These are phyloP conservation scores for Deilephila elpenor DNA, from an alignment of 2,888 invertebrate species.

Conservation along the genomic window DNA sequence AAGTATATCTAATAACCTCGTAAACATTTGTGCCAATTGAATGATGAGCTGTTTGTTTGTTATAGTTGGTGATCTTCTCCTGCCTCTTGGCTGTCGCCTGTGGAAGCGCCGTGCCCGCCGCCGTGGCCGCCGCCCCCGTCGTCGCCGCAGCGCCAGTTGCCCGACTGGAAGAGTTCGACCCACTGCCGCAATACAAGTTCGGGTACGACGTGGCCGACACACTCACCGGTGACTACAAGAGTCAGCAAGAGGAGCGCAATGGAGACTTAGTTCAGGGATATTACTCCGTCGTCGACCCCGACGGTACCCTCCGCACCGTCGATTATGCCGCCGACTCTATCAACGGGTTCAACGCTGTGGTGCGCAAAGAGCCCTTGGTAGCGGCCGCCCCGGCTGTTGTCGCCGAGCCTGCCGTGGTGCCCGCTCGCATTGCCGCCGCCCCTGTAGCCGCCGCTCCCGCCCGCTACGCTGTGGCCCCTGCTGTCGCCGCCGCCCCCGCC, in stretches of 20 bases:
- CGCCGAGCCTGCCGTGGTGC: slow-evolving; percentile 62
- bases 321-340: slow-evolving; percentile 74
- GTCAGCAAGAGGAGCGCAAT: slow-evolving; percentile 78
- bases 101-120: slow-evolving; percentile 68
- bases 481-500: slow-evolving; percentile 79
- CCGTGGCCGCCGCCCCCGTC: slow-evolving; percentile 59
- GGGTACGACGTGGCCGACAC: slow-evolving; percentile 77
- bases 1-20: neutral
- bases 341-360: slow-evolving; percentile 76
- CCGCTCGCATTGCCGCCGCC: slow-evolving; percentile 56
- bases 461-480: slow-evolving; percentile 30
- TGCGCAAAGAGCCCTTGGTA: slow-evolving; percentile 71
- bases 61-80: slow-evolving; percentile 75
- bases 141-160: slow-evolving; percentile 62
- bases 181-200: slow-evolving; percentile 84
- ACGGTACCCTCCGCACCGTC: slow-evolving; percentile 73
- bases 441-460: slow-evolving; percentile 48
- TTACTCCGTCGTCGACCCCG: slow-evolving; percentile 75
- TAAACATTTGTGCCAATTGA: neutral
- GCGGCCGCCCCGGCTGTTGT: slow-evolving; percentile 67
- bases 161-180: slow-evolving; percentile 78
- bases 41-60: slow-evolving; percentile 36
- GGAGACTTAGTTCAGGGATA: slow-evolving; percentile 82
- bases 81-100: slow-evolving; percentile 68
- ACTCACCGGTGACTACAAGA: slow-evolving; percentile 78